phyloP scores from a whole-genome alignment of 1,140 invertebrate species.

The Globodera rostochiensis region DNA sequence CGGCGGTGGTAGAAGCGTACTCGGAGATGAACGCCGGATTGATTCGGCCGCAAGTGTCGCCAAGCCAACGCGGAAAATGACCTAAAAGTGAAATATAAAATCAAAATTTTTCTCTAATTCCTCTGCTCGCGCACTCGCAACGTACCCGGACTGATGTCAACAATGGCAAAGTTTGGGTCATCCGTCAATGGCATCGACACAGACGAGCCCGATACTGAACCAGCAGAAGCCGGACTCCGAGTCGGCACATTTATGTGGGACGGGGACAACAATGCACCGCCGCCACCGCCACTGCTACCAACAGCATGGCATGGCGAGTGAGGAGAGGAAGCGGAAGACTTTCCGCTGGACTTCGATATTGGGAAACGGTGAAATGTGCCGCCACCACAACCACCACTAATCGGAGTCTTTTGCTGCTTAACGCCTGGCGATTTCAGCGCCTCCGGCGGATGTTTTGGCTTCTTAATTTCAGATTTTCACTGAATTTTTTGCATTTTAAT shows the following conservation, averaged over 20 bases:
- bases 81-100: conserved; percentile 26
- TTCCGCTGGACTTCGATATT: background rate
- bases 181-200: conserved; percentile 29
- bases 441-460: conserved; percentile 44
- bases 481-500: conserved; percentile 7
- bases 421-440: conserved; percentile 54
- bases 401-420: conserved; percentile 51
- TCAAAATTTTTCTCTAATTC: background rate
- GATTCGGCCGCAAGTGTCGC: conserved; percentile 40
- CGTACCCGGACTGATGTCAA: conserved; percentile 48
- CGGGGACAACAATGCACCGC: conserved; percentile 15
- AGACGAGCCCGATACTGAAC: conserved; percentile 19
- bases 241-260: conserved; percentile 42
- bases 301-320: conserved; percentile 9
- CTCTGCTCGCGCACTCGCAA: background rate
- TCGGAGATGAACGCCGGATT: conserved; percentile 53
- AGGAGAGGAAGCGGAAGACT: conserved; percentile 25
- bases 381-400: conserved; percentile 12
- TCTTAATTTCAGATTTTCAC: conserved; percentile 34
- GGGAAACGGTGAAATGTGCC: conserved; percentile 1
- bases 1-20: conserved; percentile 30
- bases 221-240: conserved; percentile 25
- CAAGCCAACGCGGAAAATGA: conserved; percentile 41
- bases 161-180: conserved; percentile 51
- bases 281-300: background rate